A percentile compares a stretch with the other conserved stretches of the same genome.
Conservation (phyloP, 2,888 invertebrate genomes). For the Drosophila maculinotata region DNA sequence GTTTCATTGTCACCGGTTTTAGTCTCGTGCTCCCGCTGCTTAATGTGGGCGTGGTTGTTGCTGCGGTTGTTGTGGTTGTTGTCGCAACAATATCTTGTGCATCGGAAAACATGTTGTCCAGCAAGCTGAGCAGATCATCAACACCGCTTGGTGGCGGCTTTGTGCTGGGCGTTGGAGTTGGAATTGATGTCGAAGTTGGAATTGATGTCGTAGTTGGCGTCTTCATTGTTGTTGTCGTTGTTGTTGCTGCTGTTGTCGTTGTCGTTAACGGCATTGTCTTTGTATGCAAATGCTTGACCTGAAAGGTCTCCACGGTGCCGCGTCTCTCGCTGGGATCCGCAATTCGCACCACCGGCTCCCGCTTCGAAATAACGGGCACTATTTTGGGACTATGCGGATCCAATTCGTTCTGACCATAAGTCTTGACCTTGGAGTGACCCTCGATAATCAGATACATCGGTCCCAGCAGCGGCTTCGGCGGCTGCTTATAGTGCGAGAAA, state of each 20-base stretch:
- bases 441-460: slow-evolving; percentile 92
- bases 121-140: slow-evolving; percentile 81
- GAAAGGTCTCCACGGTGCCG: slow-evolving; percentile 81
- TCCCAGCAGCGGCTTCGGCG: slow-evolving; percentile 87
- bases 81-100: slow-evolving; percentile 56
- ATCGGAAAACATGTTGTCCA: slow-evolving; percentile 83
- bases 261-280: slow-evolving; percentile 71
- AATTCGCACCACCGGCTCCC: slow-evolving; percentile 82
- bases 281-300: slow-evolving; percentile 84
- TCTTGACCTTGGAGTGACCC: slow-evolving; percentile 94
- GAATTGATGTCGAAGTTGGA: slow-evolving; percentile 15
- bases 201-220: slow-evolving; percentile 3
- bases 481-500: slow-evolving; percentile 87
- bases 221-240: slow-evolving; percentile 31
- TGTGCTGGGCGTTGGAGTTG: slow-evolving; percentile 18
- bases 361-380: slow-evolving; percentile 83
- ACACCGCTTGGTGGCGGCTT: slow-evolving; percentile 63
- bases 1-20: slow-evolving; percentile 60
- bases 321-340: slow-evolving; percentile 82
- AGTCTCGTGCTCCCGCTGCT: slow-evolving; percentile 62
- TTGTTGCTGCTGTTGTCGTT: slow-evolving; percentile 48
- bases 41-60: slow-evolving; percentile 20
- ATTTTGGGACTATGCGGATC: slow-evolving; percentile 84
- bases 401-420: slow-evolving; percentile 88
- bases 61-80: slow-evolving; percentile 22